Percentiles rank a stretch among this genome's conserved stretches.
Conservation (phyloP, 2,888 invertebrate species). For the Agonopterix alstromeriana region DNA sequence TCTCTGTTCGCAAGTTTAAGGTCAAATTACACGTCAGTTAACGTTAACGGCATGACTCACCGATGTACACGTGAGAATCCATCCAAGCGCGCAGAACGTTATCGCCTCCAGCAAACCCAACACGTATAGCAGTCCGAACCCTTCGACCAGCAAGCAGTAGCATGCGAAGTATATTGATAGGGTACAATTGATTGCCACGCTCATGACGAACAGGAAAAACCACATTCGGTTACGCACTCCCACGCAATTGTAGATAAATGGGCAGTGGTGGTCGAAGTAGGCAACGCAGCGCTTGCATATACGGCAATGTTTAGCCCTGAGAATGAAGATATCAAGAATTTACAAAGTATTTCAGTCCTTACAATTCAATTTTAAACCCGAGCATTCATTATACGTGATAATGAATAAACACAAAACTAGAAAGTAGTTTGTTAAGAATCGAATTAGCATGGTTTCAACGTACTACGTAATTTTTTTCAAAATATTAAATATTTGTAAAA, state of each 20-base stretch:
- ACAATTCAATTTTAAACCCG: too few species aligned
- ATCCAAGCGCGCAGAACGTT: constrained; percentile 89
- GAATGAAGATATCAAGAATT: neutral
- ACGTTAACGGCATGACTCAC: constrained; percentile 77
- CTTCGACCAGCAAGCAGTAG: constrained; percentile 89
- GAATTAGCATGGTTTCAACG: too few species aligned
- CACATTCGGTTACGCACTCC: constrained; percentile 94
- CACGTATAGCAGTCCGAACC: constrained; percentile 90
- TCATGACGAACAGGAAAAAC: constrained; percentile 93
- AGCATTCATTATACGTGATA: too few species aligned
- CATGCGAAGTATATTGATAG: constrained; percentile 92
- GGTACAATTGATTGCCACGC: constrained; percentile 91
- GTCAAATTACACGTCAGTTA: neutral
- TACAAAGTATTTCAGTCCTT: neutral
- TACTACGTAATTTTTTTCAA: too few species aligned
- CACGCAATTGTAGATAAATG: constrained; percentile 96
- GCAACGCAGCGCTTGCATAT: constrained; percentile 93
- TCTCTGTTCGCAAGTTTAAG: neutral
- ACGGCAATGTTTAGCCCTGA: constrained; percentile 90
- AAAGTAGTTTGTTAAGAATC: too few species aligned
- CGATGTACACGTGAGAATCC: constrained; percentile 92
- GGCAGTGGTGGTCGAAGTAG: constrained; percentile 96
- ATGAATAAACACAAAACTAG: too few species aligned
- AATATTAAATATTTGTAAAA: too few species aligned
- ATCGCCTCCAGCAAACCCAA: constrained; percentile 88